Conservation (phyloP, 92 coral and sea anemone species). For the Phymanthus crucifer region DNA sequence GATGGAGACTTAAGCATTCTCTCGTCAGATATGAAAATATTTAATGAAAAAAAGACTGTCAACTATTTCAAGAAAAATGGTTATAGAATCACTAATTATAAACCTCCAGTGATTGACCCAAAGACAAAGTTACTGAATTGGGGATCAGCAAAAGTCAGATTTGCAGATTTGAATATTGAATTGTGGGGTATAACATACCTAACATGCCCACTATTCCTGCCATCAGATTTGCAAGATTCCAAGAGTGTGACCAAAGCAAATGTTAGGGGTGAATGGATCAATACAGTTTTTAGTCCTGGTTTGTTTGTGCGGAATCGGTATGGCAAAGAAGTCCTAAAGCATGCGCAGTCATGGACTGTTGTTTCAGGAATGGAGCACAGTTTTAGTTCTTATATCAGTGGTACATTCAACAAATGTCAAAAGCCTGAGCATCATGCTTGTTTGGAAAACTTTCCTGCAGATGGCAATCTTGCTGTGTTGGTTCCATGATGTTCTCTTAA, state of each 20-base stretch:
- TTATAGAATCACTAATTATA: conserved; percentile 6
- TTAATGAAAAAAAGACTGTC: conserved; percentile 18
- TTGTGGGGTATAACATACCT: conserved; percentile 21
- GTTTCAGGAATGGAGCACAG: conserved; percentile 13
- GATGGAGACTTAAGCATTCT: conserved; percentile 40
- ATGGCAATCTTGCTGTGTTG: conserved; percentile 54
- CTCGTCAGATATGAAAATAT: conserved; percentile 20
- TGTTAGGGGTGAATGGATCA: conserved; percentile 35
- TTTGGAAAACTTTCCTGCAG: conserved; percentile 43
- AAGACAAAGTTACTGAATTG: neutral
- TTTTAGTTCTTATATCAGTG: conserved; percentile 25
- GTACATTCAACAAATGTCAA: conserved; percentile 35
- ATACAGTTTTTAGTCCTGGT: conserved; percentile 44
- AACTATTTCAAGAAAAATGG: conserved; percentile 38
- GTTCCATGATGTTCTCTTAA: conserved; percentile 21
- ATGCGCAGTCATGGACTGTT: conserved; percentile 45
- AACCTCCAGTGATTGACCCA: neutral
- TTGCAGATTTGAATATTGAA: conserved; percentile 10
- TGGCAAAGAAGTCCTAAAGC: conserved; percentile 50
- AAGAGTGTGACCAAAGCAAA: conserved; percentile 28
- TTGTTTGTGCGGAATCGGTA: conserved; percentile 53
- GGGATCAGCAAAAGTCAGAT: neutral
- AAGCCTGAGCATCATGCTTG: conserved; percentile 43
- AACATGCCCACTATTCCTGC: conserved; percentile 41
- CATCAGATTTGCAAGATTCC: conserved; percentile 36